Percentiles rank a stretch among this genome's conserved stretches.
These are phyloP conservation scores for Schizotus pectinicornis DNA, from an alignment of 2,888 invertebrate species.

Conservation along the genomic window DNA sequence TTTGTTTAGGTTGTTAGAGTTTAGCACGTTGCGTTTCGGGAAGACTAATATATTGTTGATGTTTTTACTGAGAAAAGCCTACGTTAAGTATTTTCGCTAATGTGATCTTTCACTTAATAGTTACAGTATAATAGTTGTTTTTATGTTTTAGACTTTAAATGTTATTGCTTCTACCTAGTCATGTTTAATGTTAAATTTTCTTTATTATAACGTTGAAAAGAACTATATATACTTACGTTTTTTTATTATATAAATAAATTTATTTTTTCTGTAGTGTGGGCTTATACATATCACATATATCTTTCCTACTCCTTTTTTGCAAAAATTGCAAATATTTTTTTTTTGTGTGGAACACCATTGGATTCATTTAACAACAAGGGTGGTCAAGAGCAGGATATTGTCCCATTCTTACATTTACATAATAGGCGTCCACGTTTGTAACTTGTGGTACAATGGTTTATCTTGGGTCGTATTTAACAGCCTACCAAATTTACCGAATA, in stretches of 20 bases:
- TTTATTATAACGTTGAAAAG: constrained; percentile 52
- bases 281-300: no score
- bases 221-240: constrained; percentile 52
- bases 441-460: no score
- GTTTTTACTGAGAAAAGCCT: constrained; percentile 29
- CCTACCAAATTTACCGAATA: no score
- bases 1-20: constrained; percentile 28
- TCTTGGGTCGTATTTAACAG: no score
- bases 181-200: constrained; percentile 56
- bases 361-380: no score
- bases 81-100: constrained; percentile 49
- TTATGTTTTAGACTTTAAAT: constrained; percentile 53
- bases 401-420: no score
- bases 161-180: constrained; percentile 55
- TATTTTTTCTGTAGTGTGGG: constrained; percentile 54
- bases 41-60: constrained; percentile 10
- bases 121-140: constrained; percentile 51
- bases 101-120: constrained; percentile 53
- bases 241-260: constrained; percentile 56
- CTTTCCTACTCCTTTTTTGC: no score
- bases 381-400: no score
- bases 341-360: no score
- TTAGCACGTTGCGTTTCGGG: constrained; percentile 40
- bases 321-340: no score
- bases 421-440: no score